Percentiles rank a stretch among this genome's conserved stretches.
These are phyloP conservation scores for Lagopus muta DNA, from an alignment of 2,113 vertebrate genomes.

Conservation along the genomic window DNA sequence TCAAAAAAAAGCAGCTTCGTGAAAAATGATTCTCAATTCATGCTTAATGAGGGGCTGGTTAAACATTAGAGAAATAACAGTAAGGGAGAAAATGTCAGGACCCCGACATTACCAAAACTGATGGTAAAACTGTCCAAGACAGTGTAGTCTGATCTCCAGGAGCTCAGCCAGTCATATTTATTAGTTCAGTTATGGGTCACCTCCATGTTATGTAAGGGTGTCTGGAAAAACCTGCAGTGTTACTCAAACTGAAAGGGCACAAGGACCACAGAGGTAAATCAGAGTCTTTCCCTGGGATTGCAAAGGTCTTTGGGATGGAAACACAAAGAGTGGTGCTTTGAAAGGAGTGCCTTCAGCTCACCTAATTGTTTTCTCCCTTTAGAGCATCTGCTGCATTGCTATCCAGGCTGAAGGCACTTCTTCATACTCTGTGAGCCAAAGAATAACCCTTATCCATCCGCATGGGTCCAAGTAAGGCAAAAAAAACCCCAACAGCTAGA, in stretches of 20 bases:
- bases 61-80: constrained; percentile 16
- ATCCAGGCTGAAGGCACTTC: neutral
- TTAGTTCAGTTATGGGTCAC: constrained; percentile 26
- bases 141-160: neutral
- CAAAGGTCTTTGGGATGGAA: constrained; percentile 8
- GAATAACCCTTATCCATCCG: neutral
- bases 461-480: neutral
- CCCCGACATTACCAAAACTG: neutral
- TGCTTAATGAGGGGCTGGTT: constrained; percentile 26
- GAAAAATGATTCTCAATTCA: constrained; percentile 45
- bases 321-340: neutral
- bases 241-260: constrained; percentile 16
- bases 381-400: neutral
- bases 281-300: neutral
- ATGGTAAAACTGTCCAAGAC: neutral
- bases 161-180: neutral
- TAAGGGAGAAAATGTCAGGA: neutral
- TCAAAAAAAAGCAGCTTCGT: constrained; percentile 33
- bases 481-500: neutral
- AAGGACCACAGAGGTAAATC: neutral
- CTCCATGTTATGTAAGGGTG: constrained; percentile 2
- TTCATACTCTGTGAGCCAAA: neutral
- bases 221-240: neutral
- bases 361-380: neutral
- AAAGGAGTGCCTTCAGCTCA: neutral